These are phyloP conservation scores for Chironomus tepperi DNA, from an alignment of 1,140 invertebrate species.

Conservation along the genomic window DNA sequence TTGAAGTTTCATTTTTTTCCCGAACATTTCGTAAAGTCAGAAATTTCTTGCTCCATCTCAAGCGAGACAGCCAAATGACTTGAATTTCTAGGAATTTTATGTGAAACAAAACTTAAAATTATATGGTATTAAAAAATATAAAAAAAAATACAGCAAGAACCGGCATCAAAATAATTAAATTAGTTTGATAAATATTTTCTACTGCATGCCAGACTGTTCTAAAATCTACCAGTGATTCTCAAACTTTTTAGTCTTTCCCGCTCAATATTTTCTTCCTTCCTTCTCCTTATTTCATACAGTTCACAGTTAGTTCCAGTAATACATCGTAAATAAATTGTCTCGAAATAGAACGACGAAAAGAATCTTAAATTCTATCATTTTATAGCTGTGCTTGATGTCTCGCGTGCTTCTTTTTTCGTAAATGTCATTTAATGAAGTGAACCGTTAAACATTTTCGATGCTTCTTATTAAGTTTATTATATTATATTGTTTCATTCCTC, in stretches of 20 bases:
- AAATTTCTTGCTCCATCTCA: neutral
- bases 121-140: neutral
- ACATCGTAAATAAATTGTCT: no score
- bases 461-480: slow-evolving; percentile 16
- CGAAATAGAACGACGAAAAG: no score
- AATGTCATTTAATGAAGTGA: slow-evolving; percentile 20
- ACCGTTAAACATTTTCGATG: slow-evolving; percentile 7
- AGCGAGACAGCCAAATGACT: neutral
- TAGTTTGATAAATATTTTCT: neutral
- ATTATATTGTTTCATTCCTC: neutral
- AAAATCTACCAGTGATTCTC: neutral
- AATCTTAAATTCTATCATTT: no score
- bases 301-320: no score
- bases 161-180: neutral
- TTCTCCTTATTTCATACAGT: no score
- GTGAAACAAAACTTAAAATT: neutral
- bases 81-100: no score
- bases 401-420: neutral
- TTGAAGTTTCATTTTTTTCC: neutral
- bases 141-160: no score
- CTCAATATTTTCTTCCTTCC: no score
- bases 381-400: neutral
- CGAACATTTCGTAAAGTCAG: neutral
- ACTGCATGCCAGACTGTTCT: no score
- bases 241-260: neutral